Conservation (phyloP, 37 sponge, comb jelly and placozoan genomes). For the Amphimedon queenslandica region DNA sequence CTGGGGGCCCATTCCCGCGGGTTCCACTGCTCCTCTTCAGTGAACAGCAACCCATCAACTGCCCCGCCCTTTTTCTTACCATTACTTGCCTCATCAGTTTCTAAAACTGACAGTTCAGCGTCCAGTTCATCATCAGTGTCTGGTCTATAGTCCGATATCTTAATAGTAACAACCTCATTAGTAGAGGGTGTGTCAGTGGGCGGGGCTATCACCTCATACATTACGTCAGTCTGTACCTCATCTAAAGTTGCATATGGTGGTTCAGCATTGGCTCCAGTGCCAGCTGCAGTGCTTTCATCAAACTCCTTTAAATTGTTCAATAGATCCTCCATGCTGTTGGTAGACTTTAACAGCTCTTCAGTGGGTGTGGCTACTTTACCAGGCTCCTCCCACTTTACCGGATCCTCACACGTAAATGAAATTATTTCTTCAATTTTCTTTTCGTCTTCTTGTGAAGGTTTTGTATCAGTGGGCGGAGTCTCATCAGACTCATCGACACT, state of each 20-base stretch:
- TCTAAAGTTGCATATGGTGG: neutral
- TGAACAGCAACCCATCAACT: neutral
- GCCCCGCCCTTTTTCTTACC: neutral
- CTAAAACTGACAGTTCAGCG: too few relatives aligned
- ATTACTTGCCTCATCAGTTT: slow-evolving; percentile 19
- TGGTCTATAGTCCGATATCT: slow-evolving; percentile 1
- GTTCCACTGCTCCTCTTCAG: neutral
- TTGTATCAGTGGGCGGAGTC: neutral
- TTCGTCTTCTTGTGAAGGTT: neutral
- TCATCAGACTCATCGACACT: neutral
- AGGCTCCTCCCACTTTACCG: neutral
- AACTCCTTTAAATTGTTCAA: slow-evolving; percentile 57
- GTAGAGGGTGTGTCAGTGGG: neutral
- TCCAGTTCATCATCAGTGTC: slow-evolving; percentile 12
- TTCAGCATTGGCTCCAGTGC: neutral
- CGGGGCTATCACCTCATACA: neutral
- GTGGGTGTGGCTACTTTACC: neutral
- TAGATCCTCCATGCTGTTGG: slow-evolving; percentile 57
- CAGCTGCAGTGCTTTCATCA: slow-evolving; percentile 18
- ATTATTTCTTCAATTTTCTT: neutral
- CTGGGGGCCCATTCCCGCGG: neutral
- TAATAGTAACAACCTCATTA: neutral
- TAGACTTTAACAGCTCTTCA: neutral
- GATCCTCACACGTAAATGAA: neutral
- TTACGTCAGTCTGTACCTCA: neutral